Percentiles rank a stretch among this genome's conserved stretches.
Evolutionary conservation across 1,140 invertebrate species (phyloP).

Genomic region (Amyelois transitella): DNA sequence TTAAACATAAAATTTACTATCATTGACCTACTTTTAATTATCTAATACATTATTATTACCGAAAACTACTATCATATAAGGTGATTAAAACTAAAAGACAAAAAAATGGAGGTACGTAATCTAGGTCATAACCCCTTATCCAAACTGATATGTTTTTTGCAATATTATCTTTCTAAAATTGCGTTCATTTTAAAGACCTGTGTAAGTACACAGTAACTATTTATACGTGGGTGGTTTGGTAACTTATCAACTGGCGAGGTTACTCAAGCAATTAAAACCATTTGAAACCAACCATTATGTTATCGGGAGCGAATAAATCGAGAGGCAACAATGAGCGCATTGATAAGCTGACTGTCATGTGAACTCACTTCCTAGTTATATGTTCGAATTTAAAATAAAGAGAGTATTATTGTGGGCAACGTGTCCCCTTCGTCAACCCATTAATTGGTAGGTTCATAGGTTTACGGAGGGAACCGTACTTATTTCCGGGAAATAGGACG

Average conservation of each 20-base stretch:
- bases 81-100: too few relatives aligned
- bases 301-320: background rate
- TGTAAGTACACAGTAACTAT: background rate
- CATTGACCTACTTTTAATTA: too few relatives aligned
- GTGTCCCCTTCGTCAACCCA: too few relatives aligned
- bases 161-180: background rate
- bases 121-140: too few relatives aligned
- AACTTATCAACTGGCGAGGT: background rate
- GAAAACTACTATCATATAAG: too few relatives aligned
- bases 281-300: background rate
- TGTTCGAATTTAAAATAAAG: slow-evolving; percentile 16
- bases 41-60: too few relatives aligned
- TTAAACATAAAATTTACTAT: too few relatives aligned
- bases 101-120: too few relatives aligned
- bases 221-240: background rate
- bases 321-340: background rate
- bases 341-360: slow-evolving; percentile 33
- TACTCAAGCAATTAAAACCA: background rate
- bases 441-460: too few relatives aligned
- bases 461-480: too few relatives aligned
- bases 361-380: slow-evolving; percentile 36
- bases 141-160: background rate
- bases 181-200: background rate
- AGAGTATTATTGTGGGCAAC: too few relatives aligned
- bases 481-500: too few relatives aligned